Base-by-base conservation (phyloP, 2,797 vertebrate species). In the Hoplostethus mediterraneus region DNA sequence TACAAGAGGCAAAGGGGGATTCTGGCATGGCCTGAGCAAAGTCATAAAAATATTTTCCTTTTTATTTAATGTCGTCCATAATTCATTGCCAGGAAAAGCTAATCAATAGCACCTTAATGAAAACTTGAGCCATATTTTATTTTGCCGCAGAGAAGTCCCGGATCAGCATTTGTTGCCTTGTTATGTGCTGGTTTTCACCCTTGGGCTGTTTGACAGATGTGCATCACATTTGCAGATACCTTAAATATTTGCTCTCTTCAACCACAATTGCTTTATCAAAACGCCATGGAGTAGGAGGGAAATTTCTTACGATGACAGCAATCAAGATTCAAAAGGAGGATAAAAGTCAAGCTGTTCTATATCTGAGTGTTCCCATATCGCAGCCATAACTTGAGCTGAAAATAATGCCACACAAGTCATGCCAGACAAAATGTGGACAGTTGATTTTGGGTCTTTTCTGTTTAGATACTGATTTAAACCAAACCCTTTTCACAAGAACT, bases 61-160 rank as follows among this genome's bases (percentile, higher is more conserved):
- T 96, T 95, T 96, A 96, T 98, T 97, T 98, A 98, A 98, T 97
- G 97, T 98, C 95, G 94, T 94, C 95, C 95, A 96, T 99, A 98
- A 98, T 96, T 99, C 97, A 98, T 96, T 95, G 95, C 93, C 95
- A 96, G 96, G 97, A 97, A 98, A 99, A 97, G 97, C 96, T 98
- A 98, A 99, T 99, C 98, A 97, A 99, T 99, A 99, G 96, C 97
- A 97, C 95, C 95, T 95, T 98, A 98, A 98, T 98, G 98, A 99
- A 99, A 98, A 97, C 96, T 96, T 97, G 96, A 97, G 96, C 96
- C 96, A 96, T 99, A 98, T 98, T 99, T 99, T 98, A 99, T 94
- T 98, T 96, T 77, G 91, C 97, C 87, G 95, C 92, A 96, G 93
- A 93, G 96, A 97, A 97, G 95, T 95, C 93, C 96, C 92, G 87